A percentile compares a stretch with the other conserved stretches of the same genome.
Evolutionary conservation across 2,113 vertebrate species (phyloP).

Genomic region (Chionis minor): DNA sequence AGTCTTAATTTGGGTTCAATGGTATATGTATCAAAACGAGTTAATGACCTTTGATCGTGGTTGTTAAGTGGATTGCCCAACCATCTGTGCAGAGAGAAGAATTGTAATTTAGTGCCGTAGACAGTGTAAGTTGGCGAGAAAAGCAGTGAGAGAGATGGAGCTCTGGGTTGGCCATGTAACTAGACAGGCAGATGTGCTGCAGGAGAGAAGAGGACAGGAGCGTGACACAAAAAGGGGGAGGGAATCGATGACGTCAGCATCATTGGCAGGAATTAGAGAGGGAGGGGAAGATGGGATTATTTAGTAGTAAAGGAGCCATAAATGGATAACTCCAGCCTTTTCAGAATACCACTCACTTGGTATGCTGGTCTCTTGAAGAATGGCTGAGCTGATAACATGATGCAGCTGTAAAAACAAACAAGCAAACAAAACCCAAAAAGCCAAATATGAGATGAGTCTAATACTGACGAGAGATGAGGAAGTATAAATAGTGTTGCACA

Average conservation of each 20-base stretch:
- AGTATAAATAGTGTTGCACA: accelerated
- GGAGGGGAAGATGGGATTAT: not conserved
- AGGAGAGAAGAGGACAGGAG: not conserved
- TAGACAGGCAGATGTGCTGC: not conserved
- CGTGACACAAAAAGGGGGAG: not conserved
- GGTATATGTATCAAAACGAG: not conserved
- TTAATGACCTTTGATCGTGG: not conserved
- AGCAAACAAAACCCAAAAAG: not conserved
- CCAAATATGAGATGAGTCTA: not conserved
- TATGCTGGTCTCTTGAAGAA: not conserved
- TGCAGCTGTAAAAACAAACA: not conserved
- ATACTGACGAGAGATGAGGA: not conserved
- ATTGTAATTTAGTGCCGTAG: not conserved
- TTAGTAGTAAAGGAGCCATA: not conserved
- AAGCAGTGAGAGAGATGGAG: not conserved
- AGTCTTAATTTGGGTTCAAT: not conserved
- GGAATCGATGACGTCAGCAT: not conserved
- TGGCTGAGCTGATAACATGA: not conserved
- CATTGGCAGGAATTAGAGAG: not conserved
- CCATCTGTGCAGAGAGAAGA: not conserved
- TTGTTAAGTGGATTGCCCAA: not conserved
- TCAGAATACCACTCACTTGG: not conserved
- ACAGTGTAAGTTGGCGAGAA: not conserved
- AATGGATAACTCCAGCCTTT: not conserved
- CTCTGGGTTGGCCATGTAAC: accelerated